Evolutionary conservation across 2,113 vertebrate species (phyloP), one percentile per base, ranked within the genome.

Genomic region (Speoplatyrhinus poulsoni): DNA sequence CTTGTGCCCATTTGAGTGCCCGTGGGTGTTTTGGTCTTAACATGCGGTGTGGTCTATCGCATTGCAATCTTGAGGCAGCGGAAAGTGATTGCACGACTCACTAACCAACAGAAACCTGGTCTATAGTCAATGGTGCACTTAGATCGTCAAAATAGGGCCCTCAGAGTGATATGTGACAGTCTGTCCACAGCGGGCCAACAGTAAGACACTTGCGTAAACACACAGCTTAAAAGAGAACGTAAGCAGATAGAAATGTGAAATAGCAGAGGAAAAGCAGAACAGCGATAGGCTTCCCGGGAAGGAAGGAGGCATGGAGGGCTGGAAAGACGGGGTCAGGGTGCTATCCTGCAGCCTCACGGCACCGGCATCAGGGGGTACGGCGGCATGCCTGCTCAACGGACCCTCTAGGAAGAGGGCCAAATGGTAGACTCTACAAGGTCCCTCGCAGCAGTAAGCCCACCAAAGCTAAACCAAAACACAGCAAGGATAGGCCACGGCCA

Each of bases 271-370:
- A 33, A 16, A 15, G 12, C 60, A 56, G 54, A 73, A 10, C 11
- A 46, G 15, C 57, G 19, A 15, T 61, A n/a, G 54, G 12, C 49
- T 61, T 46, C 41, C 36, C 16, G 41, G n/a, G 55, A 72, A 26
- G 19, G 13, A 26, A 33, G 19, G 26, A 65, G 60, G 59, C 17
- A 61, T 41, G 32, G 11, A 26, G 17, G 62, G 15, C 66, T 76
- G 75, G 73, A 77, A 79, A 15, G 62, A 59, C 5, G 3, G 36
- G 73, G 80, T 77, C 69, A 73, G 58, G 70, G 75, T 62, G 74
- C 58, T 76, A 82, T 83, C 82, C 74, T 82, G 76, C 70, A 84
- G 73, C 53, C 48, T 70, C 36, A 4, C 41, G 53, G 50, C 32
- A 36, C 2, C 4, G 46, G 47, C 48, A 36, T 63, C 33, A 32